Evolutionary conservation across 1,140 invertebrate genomes (phyloP), one percentile per base, ranked within the genome.

Genomic region (Maniola jurtina): DNA sequence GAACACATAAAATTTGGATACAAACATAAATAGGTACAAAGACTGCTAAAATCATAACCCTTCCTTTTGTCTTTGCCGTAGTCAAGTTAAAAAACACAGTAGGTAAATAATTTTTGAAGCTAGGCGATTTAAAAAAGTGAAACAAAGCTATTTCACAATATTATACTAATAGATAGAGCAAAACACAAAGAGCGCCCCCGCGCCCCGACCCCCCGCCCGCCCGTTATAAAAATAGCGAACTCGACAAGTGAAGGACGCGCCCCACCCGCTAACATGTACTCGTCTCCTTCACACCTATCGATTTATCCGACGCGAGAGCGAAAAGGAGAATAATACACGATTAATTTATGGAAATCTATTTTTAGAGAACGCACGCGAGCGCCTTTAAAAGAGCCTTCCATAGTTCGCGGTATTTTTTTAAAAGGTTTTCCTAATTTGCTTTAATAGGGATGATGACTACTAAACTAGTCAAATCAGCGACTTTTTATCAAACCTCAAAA

Each of bases 221-320:
- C 66, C 10, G 68, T 59, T 81, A 83, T 75, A 85, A 84, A 82
- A 84, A 87, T 82, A 81, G 71, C 75, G 65, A 75, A 66, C 69
- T 70, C 79, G 77, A 84, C 83, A 88, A 84, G 74, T 86, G 85
- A 88, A 88, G 85, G 85, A 83, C 85, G 83, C 71, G 70, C 70
- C 73, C 66, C 73, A 72, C 71, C 70, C 76, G 70, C 77, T 5
- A n/a, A 45, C 64, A 40, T 61, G 14, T 33, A 38, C 10, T 65
- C 60, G 25, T 76, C 75, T 61, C 72, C 15, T 60, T 76, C 72
- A 56, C 79, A 59, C 73, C 5, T 42, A 16, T 48, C n/a, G 14
- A 10, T 7, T 33, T 9, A 15, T 25, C 9, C n/a, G 47, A 45
- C 7, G 72, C 14, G n/a, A 9, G 70, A 77, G 65, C 45, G 73